Conservation (phyloP, 64 coral and sea anemone genomes). For the Anthopleura sola region DNA sequence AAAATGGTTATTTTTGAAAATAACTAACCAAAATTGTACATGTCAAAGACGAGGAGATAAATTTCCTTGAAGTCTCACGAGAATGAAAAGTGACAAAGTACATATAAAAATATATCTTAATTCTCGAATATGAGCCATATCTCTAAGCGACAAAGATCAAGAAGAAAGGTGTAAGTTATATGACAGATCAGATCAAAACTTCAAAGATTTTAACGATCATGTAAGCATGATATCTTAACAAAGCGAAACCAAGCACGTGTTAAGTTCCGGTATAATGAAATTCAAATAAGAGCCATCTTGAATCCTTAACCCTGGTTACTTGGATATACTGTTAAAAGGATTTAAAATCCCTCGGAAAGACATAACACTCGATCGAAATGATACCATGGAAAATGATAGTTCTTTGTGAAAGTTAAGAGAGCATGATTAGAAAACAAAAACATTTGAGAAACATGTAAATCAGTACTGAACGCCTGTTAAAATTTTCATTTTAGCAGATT, state of each 20-base stretch:
- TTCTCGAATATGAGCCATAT: background rate
- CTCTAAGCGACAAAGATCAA: background rate
- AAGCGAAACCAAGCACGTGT: background rate
- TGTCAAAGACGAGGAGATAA: too few relatives aligned
- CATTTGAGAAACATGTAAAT: background rate
- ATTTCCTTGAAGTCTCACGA: too few relatives aligned
- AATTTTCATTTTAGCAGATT: background rate
- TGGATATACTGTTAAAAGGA: background rate
- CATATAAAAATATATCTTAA: too few relatives aligned
- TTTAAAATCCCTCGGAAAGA: background rate
- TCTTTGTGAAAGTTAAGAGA: background rate
- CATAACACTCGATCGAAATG: background rate
- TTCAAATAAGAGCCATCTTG: background rate
- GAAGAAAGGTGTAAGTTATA: background rate
- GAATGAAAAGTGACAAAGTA: too few relatives aligned
- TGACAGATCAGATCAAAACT: background rate
- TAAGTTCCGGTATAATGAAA: background rate
- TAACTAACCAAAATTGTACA: too few relatives aligned
- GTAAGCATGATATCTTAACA: background rate
- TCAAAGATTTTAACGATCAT: background rate
- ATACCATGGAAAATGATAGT: background rate
- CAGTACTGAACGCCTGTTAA: background rate
- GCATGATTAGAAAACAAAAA: background rate
- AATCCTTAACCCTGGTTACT: background rate
- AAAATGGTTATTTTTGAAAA: too few relatives aligned